phyloP scores from a whole-genome alignment of 2,797 vertebrate genomes.

The Intellagama lesueurii region DNA sequence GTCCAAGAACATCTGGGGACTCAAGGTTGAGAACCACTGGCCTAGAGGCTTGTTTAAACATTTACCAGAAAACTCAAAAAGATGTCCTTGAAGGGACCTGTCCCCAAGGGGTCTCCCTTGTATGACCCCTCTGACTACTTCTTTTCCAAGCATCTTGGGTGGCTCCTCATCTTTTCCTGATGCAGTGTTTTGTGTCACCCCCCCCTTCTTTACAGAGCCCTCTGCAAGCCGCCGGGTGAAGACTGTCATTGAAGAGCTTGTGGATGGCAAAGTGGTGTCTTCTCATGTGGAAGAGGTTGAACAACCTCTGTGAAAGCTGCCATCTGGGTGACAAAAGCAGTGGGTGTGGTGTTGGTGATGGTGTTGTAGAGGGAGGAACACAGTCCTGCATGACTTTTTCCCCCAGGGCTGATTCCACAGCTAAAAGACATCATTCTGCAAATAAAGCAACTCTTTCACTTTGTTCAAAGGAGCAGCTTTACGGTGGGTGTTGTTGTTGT shows the following conservation, averaged over 20 bases:
- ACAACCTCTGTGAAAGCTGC: background rate
- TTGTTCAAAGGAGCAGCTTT: background rate
- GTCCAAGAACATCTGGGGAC: background rate
- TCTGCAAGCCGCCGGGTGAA: constrained; percentile 62
- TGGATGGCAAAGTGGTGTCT: constrained; percentile 79
- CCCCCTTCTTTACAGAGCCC: constrained; percentile 2
- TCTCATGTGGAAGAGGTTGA: constrained; percentile 30
- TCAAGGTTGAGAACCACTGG: background rate
- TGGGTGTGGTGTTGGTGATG: background rate
- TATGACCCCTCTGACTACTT: no score
- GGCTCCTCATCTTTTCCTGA: background rate
- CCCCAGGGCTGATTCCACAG: background rate
- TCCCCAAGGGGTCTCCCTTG: background rate
- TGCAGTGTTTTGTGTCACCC: background rate
- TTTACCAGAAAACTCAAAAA: background rate
- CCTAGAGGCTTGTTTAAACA: background rate
- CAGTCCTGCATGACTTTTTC: background rate
- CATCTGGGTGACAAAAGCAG: background rate
- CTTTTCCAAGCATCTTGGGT: background rate
- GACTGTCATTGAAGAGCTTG: constrained; percentile 77
- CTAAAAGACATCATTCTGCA: background rate
- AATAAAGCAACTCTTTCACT: background rate
- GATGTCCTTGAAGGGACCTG: background rate
- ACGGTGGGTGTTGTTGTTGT: background rate
- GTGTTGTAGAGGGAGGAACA: no score